Evolutionary conservation across 2,113 vertebrate species (phyloP).

Genomic region (Sminthopsis crassicaudata): DNA sequence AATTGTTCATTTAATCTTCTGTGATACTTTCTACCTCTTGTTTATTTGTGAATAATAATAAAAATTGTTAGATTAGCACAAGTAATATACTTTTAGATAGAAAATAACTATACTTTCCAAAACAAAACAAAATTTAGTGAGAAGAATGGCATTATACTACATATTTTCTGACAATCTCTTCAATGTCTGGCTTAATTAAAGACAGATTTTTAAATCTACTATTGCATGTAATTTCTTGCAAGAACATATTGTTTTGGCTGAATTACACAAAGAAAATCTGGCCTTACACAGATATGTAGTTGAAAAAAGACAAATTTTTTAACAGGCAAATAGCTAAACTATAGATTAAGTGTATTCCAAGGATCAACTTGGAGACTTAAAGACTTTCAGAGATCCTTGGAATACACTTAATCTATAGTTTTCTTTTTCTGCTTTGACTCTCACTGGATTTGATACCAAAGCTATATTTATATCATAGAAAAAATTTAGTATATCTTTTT

Average conservation of each 20-base stretch:
- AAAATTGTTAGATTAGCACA: too few relatives aligned
- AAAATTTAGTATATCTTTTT: background rate
- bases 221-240: background rate
- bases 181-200: background rate
- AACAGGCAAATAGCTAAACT: background rate
- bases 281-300: background rate
- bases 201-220: background rate
- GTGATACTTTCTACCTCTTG: too few relatives aligned
- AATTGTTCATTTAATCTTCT: too few relatives aligned
- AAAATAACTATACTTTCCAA: too few relatives aligned
- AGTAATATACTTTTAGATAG: too few relatives aligned
- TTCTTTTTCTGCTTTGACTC: background rate
- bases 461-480: background rate
- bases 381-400: background rate
- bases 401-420: background rate
- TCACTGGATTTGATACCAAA: background rate
- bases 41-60: too few relatives aligned
- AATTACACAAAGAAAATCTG: background rate
- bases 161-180: background rate
- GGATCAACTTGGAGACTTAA: too few relatives aligned
- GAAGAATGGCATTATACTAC: background rate
- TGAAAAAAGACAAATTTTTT: background rate
- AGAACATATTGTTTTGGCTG: background rate
- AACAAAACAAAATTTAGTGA: background rate
- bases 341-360: too few relatives aligned